These are phyloP conservation scores for Coenonympha glycerion DNA, from an alignment of 2,888 invertebrate species.

Conservation along the genomic window DNA sequence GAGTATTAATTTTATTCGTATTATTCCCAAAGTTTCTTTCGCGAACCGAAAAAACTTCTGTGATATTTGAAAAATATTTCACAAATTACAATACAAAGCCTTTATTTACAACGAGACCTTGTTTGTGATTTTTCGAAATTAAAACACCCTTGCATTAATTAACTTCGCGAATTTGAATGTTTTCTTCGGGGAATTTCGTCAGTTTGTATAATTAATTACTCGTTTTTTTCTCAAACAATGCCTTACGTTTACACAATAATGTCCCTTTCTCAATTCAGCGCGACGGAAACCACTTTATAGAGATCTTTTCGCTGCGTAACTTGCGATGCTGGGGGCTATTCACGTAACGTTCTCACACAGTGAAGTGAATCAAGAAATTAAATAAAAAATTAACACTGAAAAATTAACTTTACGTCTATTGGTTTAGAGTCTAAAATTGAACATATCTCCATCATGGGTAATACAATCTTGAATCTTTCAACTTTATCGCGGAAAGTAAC, in stretches of 20 bases:
- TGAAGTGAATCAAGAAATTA: too few species aligned
- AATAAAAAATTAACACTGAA: too few species aligned
- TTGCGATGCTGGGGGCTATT: background rate
- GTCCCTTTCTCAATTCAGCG: background rate
- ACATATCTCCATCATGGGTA: too few species aligned
- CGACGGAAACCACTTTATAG: background rate
- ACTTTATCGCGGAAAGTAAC: too few species aligned
- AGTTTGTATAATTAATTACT: background rate
- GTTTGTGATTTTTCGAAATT: background rate
- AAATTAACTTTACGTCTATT: too few species aligned
- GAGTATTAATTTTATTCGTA: too few species aligned
- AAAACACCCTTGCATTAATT: background rate
- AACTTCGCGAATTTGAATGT: background rate
- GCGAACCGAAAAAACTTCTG: too few species aligned
- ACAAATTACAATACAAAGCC: background rate
- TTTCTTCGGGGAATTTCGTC: background rate
- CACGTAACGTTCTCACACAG: too few species aligned
- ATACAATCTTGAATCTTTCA: too few species aligned
- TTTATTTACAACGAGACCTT: background rate
- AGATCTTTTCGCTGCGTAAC: background rate
- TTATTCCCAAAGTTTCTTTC: too few species aligned
- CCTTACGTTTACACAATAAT: background rate
- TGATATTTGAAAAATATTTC: too few species aligned
- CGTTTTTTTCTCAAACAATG: background rate
- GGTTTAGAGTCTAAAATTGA: too few species aligned